phyloP scores from a whole-genome alignment of 2,113 vertebrate species.

The Daubentonia madagascariensis region DNA sequence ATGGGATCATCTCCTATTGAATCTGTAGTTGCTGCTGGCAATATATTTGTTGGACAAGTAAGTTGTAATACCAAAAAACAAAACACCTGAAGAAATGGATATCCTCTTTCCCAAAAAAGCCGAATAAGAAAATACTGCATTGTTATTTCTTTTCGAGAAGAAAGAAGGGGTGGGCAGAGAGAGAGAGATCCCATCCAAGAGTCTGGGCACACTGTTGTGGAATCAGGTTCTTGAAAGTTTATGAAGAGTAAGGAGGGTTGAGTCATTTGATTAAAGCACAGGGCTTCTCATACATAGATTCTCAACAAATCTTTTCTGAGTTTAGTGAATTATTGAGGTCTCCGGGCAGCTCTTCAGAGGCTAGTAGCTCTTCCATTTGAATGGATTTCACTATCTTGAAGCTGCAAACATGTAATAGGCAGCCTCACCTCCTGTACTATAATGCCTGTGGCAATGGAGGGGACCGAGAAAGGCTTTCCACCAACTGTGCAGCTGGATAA shows the following conservation, averaged over 20 bases:
- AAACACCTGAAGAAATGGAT: not conserved
- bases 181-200: not conserved
- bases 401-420: not conserved
- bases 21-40: conserved; percentile 90
- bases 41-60: conserved; percentile 93
- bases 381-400: not conserved
- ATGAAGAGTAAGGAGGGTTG: not conserved
- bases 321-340: not conserved
- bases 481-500: not conserved
- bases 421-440: not conserved
- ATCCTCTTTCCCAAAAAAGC: not conserved
- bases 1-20: conserved; percentile 90
- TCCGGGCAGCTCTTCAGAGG: not conserved
- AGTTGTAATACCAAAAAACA: conserved; percentile 46
- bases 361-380: not conserved
- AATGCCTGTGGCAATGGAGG: not conserved
- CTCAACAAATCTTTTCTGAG: not conserved
- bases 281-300: not conserved
- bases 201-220: not conserved
- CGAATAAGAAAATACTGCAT: not conserved
- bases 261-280: not conserved
- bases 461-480: not conserved
- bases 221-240: not conserved
- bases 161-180: not conserved
- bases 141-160: not conserved